Conservation (phyloP, 2,113 vertebrate species). For the Lamprologus ornatipinnis region DNA sequence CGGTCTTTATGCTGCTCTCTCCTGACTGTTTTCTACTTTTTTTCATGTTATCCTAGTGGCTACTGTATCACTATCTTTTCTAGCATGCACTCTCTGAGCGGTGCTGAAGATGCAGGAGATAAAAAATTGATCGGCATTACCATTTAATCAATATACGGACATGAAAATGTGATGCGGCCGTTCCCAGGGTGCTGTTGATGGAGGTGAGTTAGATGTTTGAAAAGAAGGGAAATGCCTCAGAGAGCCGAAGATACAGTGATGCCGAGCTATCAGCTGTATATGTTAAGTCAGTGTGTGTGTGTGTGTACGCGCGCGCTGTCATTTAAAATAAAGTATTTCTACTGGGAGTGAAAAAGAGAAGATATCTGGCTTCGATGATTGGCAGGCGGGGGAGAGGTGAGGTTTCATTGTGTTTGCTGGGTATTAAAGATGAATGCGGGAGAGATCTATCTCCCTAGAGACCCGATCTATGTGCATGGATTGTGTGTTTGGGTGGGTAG, state of each 20-base stretch:
- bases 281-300: neutral
- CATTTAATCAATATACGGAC: conserved; percentile 41
- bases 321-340: conserved; percentile 12
- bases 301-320: neutral
- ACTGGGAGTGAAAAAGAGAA: conserved; percentile 6
- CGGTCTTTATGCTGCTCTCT: neutral
- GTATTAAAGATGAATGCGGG: conserved; percentile 34
- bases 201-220: conserved; percentile 10
- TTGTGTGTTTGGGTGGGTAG: neutral
- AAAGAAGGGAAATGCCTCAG: neutral
- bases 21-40: neutral
- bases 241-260: neutral
- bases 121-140: conserved; percentile 36
- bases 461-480: conserved; percentile 1
- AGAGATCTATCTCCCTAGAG: neutral
- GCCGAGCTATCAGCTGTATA: neutral
- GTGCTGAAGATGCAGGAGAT: conserved; percentile 6
- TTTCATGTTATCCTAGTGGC: neutral
- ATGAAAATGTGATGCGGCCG: conserved; percentile 10
- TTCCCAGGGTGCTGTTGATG: neutral
- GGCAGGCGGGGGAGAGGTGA: conserved; percentile 27
- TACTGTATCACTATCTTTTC: neutral
- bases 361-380: conserved; percentile 26
- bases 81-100: neutral
- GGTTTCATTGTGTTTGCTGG: conserved; percentile 21